These are phyloP conservation scores for Hippasteria phrygiana DNA, from an alignment of 53 echinoderm and acorn worm genomes.

Conservation along the genomic window DNA sequence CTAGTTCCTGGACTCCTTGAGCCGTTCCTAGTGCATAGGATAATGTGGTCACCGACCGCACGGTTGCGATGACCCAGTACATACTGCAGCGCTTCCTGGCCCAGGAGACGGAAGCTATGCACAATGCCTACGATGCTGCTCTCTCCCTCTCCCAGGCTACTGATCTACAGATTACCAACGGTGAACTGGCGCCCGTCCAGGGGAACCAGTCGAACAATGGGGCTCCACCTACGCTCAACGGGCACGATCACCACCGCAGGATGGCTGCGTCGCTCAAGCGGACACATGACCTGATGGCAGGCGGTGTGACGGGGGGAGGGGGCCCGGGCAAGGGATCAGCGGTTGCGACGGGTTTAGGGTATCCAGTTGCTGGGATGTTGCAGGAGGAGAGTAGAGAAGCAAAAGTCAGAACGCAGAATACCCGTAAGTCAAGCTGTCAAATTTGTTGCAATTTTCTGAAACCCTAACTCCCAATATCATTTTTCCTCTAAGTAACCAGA, in stretches of 20 bases:
- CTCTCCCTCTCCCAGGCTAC: conserved; percentile 36
- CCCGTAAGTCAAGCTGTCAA: conserved; percentile 21
- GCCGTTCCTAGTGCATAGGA: background rate
- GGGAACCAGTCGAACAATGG: background rate
- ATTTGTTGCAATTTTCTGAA: background rate
- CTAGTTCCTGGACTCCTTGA: conserved; percentile 43
- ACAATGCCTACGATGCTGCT: conserved; percentile 38
- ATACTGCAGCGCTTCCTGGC: conserved; percentile 58
- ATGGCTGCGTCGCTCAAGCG: conserved; percentile 47
- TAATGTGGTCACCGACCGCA: conserved; percentile 4
- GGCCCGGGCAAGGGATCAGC: background rate
- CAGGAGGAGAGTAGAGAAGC: conserved; percentile 6
- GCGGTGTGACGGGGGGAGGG: background rate
- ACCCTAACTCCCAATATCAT: no score
- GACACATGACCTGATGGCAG: conserved; percentile 52
- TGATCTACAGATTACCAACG: conserved; percentile 42
- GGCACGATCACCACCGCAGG: conserved; percentile 39
- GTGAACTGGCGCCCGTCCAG: conserved; percentile 18
- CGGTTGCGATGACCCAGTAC: conserved; percentile 56
- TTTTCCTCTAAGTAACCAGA: no score
- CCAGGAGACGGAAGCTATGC: conserved; percentile 34
- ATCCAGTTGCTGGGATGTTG: background rate
- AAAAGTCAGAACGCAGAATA: conserved; percentile 27
- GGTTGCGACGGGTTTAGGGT: background rate
- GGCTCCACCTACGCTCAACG: conserved; percentile 11